Percentiles rank a stretch among this genome's conserved stretches.
phyloP scores from a whole-genome alignment of 2,113 vertebrate genomes.

The Tympanuchus pallidicinctus region DNA sequence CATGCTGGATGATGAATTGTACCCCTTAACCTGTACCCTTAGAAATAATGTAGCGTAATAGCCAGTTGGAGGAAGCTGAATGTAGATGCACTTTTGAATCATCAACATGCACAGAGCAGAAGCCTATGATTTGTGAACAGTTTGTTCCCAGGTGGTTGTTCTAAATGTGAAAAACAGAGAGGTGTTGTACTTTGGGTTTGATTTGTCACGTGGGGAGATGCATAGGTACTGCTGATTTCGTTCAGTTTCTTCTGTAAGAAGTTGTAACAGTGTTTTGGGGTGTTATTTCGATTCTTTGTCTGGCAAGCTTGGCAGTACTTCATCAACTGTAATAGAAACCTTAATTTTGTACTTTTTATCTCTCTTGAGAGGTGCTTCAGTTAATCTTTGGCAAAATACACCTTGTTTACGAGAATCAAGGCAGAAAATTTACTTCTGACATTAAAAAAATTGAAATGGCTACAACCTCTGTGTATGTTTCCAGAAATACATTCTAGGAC shows the following conservation, averaged over 20 bases:
- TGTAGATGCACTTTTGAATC: not conserved
- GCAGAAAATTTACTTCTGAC: not conserved
- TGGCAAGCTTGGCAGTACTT: not conserved
- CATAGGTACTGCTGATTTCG: not conserved
- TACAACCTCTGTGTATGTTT: not conserved
- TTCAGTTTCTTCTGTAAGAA: constrained; percentile 30
- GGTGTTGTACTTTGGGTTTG: constrained; percentile 53
- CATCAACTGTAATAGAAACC: not conserved
- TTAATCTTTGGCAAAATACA: not conserved
- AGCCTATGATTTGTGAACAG: constrained; percentile 5
- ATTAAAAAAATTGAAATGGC: not conserved
- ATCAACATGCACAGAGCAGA: constrained; percentile 14
- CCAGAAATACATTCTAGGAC: not conserved
- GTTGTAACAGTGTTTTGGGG: not conserved
- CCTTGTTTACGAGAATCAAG: not conserved
- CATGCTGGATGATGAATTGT: constrained; percentile 19
- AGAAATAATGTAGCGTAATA: constrained; percentile 9
- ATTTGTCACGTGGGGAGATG: not conserved
- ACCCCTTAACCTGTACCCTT: not conserved
- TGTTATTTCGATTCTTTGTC: not conserved
- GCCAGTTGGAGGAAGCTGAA: not conserved
- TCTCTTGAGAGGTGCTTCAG: not conserved
- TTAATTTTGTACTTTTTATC: not conserved
- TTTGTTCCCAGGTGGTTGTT: constrained; percentile 55
- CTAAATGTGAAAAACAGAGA: constrained; percentile 66